These are phyloP conservation scores for Eupithecia subfuscata DNA, from an alignment of 2,888 invertebrate genomes.

Conservation along the genomic window DNA sequence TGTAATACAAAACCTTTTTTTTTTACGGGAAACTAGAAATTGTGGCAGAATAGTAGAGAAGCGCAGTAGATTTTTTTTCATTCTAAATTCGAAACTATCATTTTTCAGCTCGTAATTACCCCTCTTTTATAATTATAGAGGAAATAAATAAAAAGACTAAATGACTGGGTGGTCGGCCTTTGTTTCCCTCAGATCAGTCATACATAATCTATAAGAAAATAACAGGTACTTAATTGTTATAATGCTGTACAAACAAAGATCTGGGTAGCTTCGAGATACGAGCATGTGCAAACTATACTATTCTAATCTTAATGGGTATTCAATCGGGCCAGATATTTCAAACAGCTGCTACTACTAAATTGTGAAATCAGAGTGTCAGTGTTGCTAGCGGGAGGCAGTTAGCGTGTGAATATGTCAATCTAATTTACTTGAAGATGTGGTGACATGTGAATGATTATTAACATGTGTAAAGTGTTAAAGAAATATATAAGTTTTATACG, in stretches of 20 bases:
- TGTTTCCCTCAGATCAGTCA: not conserved
- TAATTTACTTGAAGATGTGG: not conserved
- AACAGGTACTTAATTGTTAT: not conserved
- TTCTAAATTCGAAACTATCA: not conserved
- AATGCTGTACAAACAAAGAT: not conserved
- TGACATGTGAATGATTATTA: not conserved
- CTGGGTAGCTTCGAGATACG: not conserved
- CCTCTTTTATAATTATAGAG: too few species aligned
- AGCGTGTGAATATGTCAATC: constrained; percentile 11
- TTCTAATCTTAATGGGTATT: constrained; percentile 20
- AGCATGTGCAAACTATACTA: not conserved
- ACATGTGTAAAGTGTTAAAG: not conserved
- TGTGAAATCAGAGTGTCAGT: constrained; percentile 32
- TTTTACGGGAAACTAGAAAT: not conserved
- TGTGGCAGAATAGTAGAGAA: not conserved
- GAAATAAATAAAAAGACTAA: not conserved
- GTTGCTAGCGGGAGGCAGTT: constrained; percentile 38
- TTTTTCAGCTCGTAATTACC: not conserved
- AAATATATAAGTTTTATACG: not conserved
- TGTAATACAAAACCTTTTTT: too few species aligned
- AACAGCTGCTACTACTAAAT: constrained; percentile 36
- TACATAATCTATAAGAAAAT: not conserved
- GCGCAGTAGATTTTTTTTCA: not conserved
- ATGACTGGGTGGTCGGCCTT: not conserved
- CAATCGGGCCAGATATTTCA: constrained; percentile 28